These are phyloP conservation scores for Sinodicranocentrus sp. DNA, from an alignment of 2,888 invertebrate genomes.

Conservation along the genomic window DNA sequence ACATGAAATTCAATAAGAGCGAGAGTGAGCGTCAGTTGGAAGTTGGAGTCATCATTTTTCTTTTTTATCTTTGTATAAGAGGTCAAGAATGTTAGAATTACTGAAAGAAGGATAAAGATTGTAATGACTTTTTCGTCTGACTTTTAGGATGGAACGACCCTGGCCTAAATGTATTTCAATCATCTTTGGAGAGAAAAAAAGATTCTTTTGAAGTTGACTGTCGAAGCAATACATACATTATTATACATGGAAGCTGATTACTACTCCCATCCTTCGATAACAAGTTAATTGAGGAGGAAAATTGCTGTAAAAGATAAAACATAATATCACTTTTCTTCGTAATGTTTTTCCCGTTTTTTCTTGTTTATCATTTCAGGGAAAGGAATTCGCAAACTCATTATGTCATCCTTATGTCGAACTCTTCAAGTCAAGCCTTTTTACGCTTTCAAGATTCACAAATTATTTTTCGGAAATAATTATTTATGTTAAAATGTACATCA, in stretches of 20 bases:
- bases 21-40: neutral
- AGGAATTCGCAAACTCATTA: too few relatives aligned
- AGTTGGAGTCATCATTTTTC: neutral
- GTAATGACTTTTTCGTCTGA: neutral
- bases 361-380: too few relatives aligned
- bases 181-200: too few relatives aligned
- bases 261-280: conserved; percentile 17
- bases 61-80: neutral
- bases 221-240: conserved; percentile 9
- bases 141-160: conserved; percentile 27
- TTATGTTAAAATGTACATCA: too few relatives aligned
- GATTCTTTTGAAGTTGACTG: neutral
- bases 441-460: too few relatives aligned
- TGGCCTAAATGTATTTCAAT: conserved; percentile 43
- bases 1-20: conserved; percentile 7
- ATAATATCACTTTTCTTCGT: too few relatives aligned
- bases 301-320: too few relatives aligned
- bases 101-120: neutral
- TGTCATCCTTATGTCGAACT: too few relatives aligned
- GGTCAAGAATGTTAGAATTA: neutral
- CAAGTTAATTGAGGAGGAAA: conserved; percentile 48
- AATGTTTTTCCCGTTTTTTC: too few relatives aligned
- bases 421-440: too few relatives aligned
- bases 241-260: too few relatives aligned
- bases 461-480: too few relatives aligned